A percentile compares a stretch with the other conserved stretches of the same genome.
These are phyloP conservation scores for Zaprionus gabonicus DNA, from an alignment of 1,140 invertebrate genomes.

Conservation along the genomic window DNA sequence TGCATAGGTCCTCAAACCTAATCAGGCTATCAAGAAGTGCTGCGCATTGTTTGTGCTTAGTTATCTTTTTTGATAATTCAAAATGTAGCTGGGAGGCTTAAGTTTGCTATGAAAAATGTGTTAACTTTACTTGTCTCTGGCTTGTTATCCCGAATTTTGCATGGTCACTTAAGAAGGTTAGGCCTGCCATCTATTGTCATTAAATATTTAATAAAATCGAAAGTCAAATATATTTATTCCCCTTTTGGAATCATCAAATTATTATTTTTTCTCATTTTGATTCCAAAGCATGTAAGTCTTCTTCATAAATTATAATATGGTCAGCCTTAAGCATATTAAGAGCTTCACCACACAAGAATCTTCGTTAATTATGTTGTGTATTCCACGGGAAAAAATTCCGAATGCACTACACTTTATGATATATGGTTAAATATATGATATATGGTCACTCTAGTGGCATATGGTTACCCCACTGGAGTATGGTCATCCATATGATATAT, in stretches of 20 bases:
- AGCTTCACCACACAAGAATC: no score
- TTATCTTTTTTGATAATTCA: background rate
- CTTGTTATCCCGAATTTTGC: no score
- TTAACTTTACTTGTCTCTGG: background rate
- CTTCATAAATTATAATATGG: background rate
- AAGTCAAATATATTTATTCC: no score
- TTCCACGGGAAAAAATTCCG: no score
- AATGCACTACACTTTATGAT: no score
- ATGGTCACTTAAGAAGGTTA: background rate
- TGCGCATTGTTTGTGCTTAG: background rate
- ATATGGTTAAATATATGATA: no score
- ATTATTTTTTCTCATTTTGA: no score
- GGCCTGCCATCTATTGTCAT: background rate
- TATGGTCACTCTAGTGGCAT: no score
- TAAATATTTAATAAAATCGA: background rate
- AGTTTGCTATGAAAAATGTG: background rate
- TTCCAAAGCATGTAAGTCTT: background rate
- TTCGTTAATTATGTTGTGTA: no score
- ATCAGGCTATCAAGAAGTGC: background rate
- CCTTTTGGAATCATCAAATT: no score
- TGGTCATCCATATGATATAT: no score
- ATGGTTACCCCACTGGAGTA: no score
- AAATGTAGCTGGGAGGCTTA: background rate
- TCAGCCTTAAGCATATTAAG: background rate
- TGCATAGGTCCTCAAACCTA: constrained; percentile 27